These are phyloP conservation scores for Emydura subglobosa DNA, from an alignment of 2,113 vertebrate genomes.

Conservation along the genomic window DNA sequence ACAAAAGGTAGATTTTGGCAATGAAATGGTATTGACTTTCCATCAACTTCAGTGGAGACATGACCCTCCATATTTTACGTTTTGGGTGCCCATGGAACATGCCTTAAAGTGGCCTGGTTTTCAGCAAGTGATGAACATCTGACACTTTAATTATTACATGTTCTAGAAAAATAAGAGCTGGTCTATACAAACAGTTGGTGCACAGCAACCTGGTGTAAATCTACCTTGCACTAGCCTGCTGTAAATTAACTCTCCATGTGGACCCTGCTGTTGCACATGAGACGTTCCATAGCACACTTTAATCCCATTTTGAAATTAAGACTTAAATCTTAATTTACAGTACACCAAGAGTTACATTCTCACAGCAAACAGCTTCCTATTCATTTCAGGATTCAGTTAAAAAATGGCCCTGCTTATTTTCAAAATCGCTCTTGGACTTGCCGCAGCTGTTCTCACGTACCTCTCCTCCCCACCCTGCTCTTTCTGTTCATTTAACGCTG, in stretches of 20 bases:
- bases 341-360: not conserved
- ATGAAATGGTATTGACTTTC: not conserved
- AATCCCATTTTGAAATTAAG: not conserved
- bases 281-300: not conserved
- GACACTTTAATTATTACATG: not conserved
- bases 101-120: not conserved
- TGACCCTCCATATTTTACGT: not conserved
- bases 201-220: not conserved
- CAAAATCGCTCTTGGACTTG: not conserved
- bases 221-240: not conserved
- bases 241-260: not conserved
- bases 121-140: not conserved
- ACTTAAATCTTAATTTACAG: accelerated
- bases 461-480: not conserved
- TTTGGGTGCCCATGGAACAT: not conserved
- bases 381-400: not conserved
- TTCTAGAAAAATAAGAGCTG: not conserved
- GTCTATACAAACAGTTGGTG: not conserved
- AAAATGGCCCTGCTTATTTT: not conserved
- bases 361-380: not conserved
- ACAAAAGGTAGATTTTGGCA: not conserved
- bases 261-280: not conserved
- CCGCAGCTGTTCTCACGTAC: not conserved
- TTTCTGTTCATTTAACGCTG: not conserved
- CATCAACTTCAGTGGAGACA: not conserved